phyloP scores from a whole-genome alignment of 2,113 vertebrate species.

The Anseranas semipalmata region DNA sequence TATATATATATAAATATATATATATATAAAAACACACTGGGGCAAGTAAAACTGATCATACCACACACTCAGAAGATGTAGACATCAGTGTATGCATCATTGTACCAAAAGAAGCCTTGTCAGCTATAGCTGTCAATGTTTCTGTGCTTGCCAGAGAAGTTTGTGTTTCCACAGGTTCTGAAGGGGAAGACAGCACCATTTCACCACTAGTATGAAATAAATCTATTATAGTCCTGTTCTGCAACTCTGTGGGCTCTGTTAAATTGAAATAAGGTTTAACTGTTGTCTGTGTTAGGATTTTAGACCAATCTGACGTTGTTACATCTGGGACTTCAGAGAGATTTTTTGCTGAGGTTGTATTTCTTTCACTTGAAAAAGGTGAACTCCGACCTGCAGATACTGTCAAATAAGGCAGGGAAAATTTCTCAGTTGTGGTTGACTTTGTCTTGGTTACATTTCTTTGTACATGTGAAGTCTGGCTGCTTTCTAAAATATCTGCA shows the following conservation, averaged over 20 bases:
- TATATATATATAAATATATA: neutral
- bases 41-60: constrained; percentile 37
- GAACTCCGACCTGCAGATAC: constrained; percentile 3
- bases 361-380: neutral
- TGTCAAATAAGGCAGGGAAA: neutral
- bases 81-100: constrained; percentile 45
- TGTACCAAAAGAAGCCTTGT: constrained; percentile 53
- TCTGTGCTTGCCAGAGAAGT: constrained; percentile 8
- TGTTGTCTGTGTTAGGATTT: neutral
- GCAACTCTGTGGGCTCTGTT: constrained; percentile 18
- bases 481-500: neutral
- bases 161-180: neutral
- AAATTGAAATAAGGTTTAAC: constrained; percentile 9
- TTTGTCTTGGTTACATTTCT: constrained; percentile 4
- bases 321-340: neutral
- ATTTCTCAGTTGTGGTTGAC: constrained; percentile 3
- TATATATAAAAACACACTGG: neutral
- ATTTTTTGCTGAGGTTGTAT: constrained; percentile 16
- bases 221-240: constrained; percentile 8
- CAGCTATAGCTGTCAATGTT: neutral
- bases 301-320: neutral
- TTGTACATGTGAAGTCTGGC: neutral
- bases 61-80: constrained; percentile 62
- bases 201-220: neutral
- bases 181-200: neutral